Conservation (phyloP, 1,140 invertebrate genomes). For the Ceratina australensis region DNA sequence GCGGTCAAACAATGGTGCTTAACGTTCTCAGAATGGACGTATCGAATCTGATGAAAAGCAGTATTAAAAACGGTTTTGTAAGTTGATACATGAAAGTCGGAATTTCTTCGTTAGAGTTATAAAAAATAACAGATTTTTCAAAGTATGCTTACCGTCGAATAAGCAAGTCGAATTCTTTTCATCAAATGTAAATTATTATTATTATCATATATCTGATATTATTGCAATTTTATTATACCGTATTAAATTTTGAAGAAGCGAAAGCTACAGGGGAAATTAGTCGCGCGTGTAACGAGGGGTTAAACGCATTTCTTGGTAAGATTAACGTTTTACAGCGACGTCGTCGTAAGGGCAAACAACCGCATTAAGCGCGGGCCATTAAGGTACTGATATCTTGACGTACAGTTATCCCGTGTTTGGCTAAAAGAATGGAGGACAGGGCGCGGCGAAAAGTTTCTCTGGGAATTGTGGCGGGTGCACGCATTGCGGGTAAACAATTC, state of each 20-base stretch:
- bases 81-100: neutral
- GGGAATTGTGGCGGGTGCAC: slow-evolving; percentile 21
- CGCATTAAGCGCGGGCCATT: neutral
- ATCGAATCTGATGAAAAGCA: too few relatives aligned
- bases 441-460: slow-evolving; percentile 41
- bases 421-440: neutral
- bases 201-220: too few relatives aligned
- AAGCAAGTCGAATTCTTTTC: too few relatives aligned
- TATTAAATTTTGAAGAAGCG: too few relatives aligned
- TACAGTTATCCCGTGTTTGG: neutral
- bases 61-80: too few relatives aligned
- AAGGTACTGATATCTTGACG: neutral
- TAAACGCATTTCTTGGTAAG: neutral
- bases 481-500: slow-evolving; percentile 48
- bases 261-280: neutral
- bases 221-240: too few relatives aligned
- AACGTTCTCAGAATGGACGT: too few relatives aligned
- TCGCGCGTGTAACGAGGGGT: neutral
- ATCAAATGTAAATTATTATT: too few relatives aligned
- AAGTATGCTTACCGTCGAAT: too few relatives aligned
- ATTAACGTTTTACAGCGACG: neutral
- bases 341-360: neutral
- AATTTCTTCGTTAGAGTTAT: neutral
- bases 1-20: neutral
- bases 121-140: neutral